Evolutionary conservation across 2,797 vertebrate species (phyloP).

Genomic region (Alosa sapidissima): DNA sequence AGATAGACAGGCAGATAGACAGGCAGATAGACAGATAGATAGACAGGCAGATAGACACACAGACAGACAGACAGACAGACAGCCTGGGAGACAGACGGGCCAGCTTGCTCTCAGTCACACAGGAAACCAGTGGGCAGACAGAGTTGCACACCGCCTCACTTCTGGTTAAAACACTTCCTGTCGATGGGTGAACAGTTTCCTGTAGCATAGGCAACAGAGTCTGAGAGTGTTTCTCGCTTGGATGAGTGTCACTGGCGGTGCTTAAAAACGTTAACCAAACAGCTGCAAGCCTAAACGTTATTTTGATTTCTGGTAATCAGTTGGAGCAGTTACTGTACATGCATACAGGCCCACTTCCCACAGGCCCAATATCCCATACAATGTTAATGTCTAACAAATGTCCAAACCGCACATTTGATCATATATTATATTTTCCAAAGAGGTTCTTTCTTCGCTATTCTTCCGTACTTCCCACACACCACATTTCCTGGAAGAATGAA

Average conservation of each 20-base stretch:
- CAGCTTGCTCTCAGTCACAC: constrained; percentile 47
- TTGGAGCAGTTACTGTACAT: background rate
- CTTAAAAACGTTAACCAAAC: background rate
- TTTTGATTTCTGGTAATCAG: background rate
- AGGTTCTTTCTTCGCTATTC: background rate
- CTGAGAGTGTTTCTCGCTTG: constrained; percentile 35
- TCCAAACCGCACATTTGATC: background rate
- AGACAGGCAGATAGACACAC: no score
- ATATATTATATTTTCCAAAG: background rate
- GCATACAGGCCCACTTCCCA: background rate
- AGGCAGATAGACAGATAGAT: no score
- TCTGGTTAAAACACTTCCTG: constrained; percentile 57
- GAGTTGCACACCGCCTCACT: constrained; percentile 49
- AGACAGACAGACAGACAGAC: no score
- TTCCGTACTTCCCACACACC: background rate
- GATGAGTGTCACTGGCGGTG: background rate
- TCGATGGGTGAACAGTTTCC: constrained; percentile 53
- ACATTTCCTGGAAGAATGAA: constrained; percentile 16
- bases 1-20: no score
- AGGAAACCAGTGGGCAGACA: constrained; percentile 60
- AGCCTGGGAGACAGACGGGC: no score
- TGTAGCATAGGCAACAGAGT: constrained; percentile 47
- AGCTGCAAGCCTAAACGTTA: background rate
- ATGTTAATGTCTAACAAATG: background rate
- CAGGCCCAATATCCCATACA: background rate